Base-by-base conservation (phyloP, 2,797 vertebrate genomes). In the Xenops minutus region DNA sequence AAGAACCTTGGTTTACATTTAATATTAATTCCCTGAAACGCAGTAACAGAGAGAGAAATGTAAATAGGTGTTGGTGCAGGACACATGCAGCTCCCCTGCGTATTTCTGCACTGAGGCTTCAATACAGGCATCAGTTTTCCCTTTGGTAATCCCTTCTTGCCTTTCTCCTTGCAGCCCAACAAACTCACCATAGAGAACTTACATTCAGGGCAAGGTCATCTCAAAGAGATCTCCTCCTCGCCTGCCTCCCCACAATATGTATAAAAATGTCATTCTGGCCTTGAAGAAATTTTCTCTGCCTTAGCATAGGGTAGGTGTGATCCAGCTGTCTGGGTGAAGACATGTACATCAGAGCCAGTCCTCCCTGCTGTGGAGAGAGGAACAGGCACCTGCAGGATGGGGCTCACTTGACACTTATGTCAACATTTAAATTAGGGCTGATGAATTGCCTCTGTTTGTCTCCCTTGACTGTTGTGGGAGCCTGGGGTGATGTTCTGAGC, bases 121-220 rank as follows among this genome's bases (percentile, higher is more conserved):
- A 6, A 17, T 3, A 2, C 0, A 0, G 2, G 15, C 8, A 2
- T 54, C 49, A 78, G 17, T 39, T 72, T 78, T 58, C 27, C 12
- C 29, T 66, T 51, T n/a, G 36, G 26, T 10, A 83, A 46, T 19
- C 46, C 14, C 36, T 88, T 29, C n/a, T 49, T 58, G 46, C 24
- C 54, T 64, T 66, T 93, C 30, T 30, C 26, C 19, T 52, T 74
- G 32, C 49, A 89, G 56, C 29, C 37, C 59, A 79, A 32, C 18
- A 63, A 62, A 82, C 24, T 59, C 64, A 52, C 9, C 3, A 2
- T 2, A 68, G 37, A 51, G 24, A 85, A 10, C 10, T 69, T 1
- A 0, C 36, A 23, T 29, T 43, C 59, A 48, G 55, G 18, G 26
- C 69, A 87, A 87, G 74, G 74, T 89, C 62, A 91, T 39, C 21